Base-by-base conservation (phyloP, 2,797 vertebrate species). In the Chaenodraco wilsoni region DNA sequence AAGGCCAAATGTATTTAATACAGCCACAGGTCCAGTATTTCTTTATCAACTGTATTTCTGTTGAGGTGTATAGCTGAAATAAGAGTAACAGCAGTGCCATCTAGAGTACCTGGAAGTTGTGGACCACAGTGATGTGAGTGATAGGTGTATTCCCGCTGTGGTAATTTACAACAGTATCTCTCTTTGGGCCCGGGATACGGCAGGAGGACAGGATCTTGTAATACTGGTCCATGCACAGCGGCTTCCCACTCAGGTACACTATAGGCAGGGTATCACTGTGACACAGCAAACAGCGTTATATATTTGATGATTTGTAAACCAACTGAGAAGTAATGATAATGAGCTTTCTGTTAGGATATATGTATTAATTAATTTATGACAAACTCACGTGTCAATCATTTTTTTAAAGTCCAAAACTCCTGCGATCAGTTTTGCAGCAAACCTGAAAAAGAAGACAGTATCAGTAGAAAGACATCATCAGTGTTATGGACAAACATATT, bases 181-280 rank as follows among this genome's bases (percentile, higher is more conserved):
- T 93, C 92, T 98, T 99, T 79, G 95, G 94, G 52, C 97, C 98
- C 0, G 98, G 98, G 71, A 99, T 91, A 1, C 98, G 97, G 79
- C 98, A 99, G 62, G 97, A 98, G 0, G 97, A 98, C 73, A 99
- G 93, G 86, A 99, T 96, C 88, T 97, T 96, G 89, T 98, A 97
- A 89, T 99, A 99, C 94, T 99, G 98, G 90, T 98, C 96, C 98
- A 99, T 99, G 76, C 98, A 99, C 54, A 99, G 94, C 0, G 96
- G 96, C 86, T 96, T 96, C 27, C 95, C 96, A 19, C 95, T 95
- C 78, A 99, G 84, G 87, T 96, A 94, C 86, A 99, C 97, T 56
- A 97, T 88, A 0, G 98, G 97, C 33, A 99, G 89, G 6, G 95
- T 96, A 72, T 98, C 92, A 52, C 98, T 99, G 85, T 6, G 51